A percentile compares a stretch with the other conserved stretches of the same genome.
Conservation (phyloP, 2,113 vertebrate species). For the Microcebus ravelobensis region DNA sequence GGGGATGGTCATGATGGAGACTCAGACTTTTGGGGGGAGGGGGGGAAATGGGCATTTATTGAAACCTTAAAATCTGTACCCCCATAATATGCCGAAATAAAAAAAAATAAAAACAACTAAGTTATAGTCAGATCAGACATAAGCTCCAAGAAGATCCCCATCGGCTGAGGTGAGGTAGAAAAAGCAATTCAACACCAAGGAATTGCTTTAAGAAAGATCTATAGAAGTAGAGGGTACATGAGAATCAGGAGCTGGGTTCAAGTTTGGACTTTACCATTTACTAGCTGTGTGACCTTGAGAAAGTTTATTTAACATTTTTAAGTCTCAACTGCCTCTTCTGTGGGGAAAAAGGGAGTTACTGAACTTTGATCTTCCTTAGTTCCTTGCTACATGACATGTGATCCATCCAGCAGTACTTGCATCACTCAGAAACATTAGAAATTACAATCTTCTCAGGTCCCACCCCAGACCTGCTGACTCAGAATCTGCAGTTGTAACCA, state of each 20-base stretch:
- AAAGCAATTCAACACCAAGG: conserved; percentile 5
- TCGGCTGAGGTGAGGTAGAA: neutral
- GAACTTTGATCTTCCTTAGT: neutral
- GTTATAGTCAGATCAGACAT: neutral
- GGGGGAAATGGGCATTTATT: too few relatives aligned
- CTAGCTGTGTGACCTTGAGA: neutral
- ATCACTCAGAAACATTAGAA: conserved; percentile 22
- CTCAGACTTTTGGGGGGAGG: too few relatives aligned
- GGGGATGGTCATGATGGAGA: too few relatives aligned
- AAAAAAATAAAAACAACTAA: neutral
- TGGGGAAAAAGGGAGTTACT: neutral
- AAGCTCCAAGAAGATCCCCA: neutral
- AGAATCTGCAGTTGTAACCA: neutral
- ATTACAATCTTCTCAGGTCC: neutral
- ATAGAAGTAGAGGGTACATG: neutral
- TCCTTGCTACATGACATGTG: neutral
- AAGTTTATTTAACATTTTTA: conserved; percentile 37
- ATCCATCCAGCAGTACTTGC: neutral
- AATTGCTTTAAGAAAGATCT: conserved; percentile 17
- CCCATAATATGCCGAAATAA: too few relatives aligned
- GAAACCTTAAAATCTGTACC: neutral
- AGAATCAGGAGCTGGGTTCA: neutral
- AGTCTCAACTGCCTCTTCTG: neutral
- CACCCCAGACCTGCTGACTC: neutral
- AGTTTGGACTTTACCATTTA: neutral